These are phyloP conservation scores for Pelusios castaneus DNA, from an alignment of 2,113 vertebrate genomes.

Conservation along the genomic window DNA sequence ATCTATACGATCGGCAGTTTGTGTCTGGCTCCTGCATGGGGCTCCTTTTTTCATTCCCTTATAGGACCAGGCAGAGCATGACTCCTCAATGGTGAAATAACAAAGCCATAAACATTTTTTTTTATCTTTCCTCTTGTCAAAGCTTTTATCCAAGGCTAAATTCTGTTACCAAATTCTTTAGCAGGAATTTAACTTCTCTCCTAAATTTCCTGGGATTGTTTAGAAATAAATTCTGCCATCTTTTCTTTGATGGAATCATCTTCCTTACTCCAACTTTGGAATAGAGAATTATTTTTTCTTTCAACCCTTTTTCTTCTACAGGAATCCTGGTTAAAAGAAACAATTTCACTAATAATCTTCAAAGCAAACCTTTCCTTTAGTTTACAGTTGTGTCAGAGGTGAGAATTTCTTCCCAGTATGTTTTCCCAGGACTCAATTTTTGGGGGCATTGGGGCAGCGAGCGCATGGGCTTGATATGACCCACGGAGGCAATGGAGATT, in stretches of 20 bases:
- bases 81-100: not conserved
- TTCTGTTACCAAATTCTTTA: slow-evolving; percentile 25
- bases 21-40: not conserved
- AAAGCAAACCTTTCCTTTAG: slow-evolving; percentile 28
- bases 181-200: slow-evolving; percentile 25
- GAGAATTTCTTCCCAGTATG: not conserved
- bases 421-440: not conserved
- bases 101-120: not conserved
- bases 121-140: slow-evolving; percentile 26
- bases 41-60: not conserved
- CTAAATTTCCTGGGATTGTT: slow-evolving; percentile 40
- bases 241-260: slow-evolving; percentile 45
- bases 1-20: not conserved
- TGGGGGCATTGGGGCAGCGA: not conserved
- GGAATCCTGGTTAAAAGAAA: not conserved
- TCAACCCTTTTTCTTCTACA: not conserved
- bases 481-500: not conserved
- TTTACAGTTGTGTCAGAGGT: not conserved
- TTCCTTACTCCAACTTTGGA: slow-evolving; percentile 25
- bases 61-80: not conserved
- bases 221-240: slow-evolving; percentile 43
- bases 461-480: not conserved
- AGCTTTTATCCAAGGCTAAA: slow-evolving; percentile 50
- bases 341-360: not conserved
- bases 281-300: slow-evolving; percentile 7